Evolutionary conservation across 2,797 vertebrate species (phyloP).

Genomic region (Pseudomugil tenellus): DNA sequence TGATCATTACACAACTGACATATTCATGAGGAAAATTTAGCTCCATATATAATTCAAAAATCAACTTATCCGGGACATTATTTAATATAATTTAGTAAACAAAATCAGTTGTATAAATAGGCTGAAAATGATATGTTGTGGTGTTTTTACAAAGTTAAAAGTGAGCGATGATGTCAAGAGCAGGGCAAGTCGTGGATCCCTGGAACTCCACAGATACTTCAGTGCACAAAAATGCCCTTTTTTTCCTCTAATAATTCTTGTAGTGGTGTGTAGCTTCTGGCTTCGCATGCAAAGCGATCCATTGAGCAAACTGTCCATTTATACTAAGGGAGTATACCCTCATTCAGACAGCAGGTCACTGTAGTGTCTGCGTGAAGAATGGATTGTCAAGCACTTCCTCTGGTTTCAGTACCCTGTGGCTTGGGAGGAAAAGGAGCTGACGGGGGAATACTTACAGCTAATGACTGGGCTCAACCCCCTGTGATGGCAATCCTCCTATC

Average conservation of each 20-base stretch:
- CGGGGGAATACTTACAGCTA: constrained; percentile 67
- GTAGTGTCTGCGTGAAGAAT: constrained; percentile 70
- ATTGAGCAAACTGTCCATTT: constrained; percentile 53
- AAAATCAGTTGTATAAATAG: constrained; percentile 1
- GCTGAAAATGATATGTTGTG: not conserved
- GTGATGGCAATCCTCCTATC: constrained; percentile 54
- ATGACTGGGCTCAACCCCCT: constrained; percentile 42
- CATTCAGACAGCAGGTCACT: constrained; percentile 63
- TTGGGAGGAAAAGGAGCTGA: constrained; percentile 53
- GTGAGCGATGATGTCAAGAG: not conserved
- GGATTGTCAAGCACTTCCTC: constrained; percentile 56
- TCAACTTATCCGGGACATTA: not conserved
- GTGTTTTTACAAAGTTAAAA: not conserved
- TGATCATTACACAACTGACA: not conserved
- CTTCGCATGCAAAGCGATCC: constrained; percentile 30
- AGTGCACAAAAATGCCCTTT: constrained; percentile 5
- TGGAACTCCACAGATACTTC: not conserved
- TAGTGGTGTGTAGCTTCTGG: constrained; percentile 5
- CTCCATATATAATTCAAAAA: not conserved
- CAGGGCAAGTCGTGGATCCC: constrained; percentile 4
- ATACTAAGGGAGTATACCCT: constrained; percentile 66
- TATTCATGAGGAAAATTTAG: not conserved
- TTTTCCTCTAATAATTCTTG: not conserved
- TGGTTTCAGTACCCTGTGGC: constrained; percentile 49
- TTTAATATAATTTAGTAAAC: not conserved